Base-by-base conservation (phyloP, 1,140 invertebrate species). In the Latrodectus geometricus region DNA sequence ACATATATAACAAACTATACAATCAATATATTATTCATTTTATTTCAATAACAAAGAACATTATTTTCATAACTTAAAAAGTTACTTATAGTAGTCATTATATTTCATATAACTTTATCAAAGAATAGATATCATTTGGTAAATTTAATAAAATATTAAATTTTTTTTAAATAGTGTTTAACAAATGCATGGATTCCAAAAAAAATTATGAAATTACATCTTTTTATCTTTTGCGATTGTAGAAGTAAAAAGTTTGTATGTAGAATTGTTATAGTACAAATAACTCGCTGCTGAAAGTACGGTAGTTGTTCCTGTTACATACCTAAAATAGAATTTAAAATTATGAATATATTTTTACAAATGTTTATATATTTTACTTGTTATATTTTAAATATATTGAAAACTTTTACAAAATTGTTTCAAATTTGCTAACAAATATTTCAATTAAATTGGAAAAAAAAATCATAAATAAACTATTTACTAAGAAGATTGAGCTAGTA, bases 231-330 rank as follows among this genome's bases (percentile, higher is more conserved):
- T 69, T 72, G 69, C 56, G 17, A 54, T 48, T 56, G 20, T 21
- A 48, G 65, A 35, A 48, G 4, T 35, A 49, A 88, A 84, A 56
- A 88, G 23, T 66, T 84, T 88, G 56, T 84, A 88, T 23, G 87
- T 88, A 15, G 83, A 86, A 50, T 88, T 61, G 9, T 88, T 88
- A 23, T 56, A 78, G 50, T 81, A 88, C 87, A 97, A 90, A 91
- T 97, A 97, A 91, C 95, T 96, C 5, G 95, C 88, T 65, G 95
- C 96, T 77, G 96, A 97, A 17, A 94, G 93, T 66, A 97, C 89
- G n/a, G 97, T 98, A 54, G 96, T 96, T 8, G 93, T 91, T 23
- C 95, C 96, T 20, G 96, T 97, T 21, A 95, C 88, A 89, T 94
- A 92, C 91, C 93, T 93, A 88, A 50, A 91, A 89, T 50, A 80